Conservation (phyloP, 2,113 vertebrate species). For the Myotis brandtii region DNA sequence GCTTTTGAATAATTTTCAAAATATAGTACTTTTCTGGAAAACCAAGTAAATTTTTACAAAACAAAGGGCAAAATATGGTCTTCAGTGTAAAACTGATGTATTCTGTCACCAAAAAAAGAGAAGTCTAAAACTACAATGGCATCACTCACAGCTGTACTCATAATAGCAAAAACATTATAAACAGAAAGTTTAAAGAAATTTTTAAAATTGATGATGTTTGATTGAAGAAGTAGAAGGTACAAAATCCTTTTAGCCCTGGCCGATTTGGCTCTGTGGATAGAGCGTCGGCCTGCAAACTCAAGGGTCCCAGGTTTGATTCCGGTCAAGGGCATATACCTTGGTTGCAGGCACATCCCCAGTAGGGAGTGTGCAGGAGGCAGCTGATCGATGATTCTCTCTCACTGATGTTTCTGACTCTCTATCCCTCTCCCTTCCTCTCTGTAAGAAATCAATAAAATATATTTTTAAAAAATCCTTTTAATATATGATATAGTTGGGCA, state of each 20-base stretch:
- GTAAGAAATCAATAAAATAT: too few species aligned
- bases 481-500: background rate
- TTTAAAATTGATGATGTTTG: background rate
- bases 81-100: background rate
- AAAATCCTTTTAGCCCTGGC: background rate
- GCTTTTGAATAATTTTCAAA: background rate
- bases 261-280: too few species aligned
- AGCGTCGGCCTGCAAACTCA: too few species aligned
- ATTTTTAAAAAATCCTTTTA: background rate
- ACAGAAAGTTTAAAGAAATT: background rate
- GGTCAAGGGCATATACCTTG: too few species aligned
- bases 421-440: too few species aligned
- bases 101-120: background rate
- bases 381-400: too few species aligned
- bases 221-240: background rate
- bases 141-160: background rate
- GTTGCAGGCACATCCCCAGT: too few species aligned
- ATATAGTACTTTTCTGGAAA: background rate
- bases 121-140: constrained; percentile 2
- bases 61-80: background rate
- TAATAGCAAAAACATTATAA: constrained; percentile 11
- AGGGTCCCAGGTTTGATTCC: too few species aligned
- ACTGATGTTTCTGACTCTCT: too few species aligned
- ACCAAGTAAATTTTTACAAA: constrained; percentile 44
- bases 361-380: too few species aligned